phyloP scores from a whole-genome alignment of 2,797 vertebrate species.

The Smutsia gigantea region DNA sequence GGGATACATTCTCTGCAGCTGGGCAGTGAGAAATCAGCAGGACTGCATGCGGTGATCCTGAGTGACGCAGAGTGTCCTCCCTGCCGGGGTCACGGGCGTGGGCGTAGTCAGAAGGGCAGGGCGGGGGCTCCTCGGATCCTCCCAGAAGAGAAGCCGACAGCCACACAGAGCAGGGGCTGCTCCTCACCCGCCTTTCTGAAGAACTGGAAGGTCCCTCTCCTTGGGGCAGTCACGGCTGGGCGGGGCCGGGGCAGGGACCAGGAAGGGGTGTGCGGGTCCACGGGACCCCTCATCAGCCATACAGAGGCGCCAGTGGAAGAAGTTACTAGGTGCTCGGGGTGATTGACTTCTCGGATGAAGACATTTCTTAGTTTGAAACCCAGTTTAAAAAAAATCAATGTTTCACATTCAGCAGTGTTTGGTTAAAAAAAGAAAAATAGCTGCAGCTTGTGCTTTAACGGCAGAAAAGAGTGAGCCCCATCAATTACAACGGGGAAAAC shows the following conservation, averaged over 20 bases:
- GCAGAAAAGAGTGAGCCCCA: conserved; percentile 73
- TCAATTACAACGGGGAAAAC: conserved; percentile 62
- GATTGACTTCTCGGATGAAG: conserved; percentile 80
- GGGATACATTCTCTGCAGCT: neutral
- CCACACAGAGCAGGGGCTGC: neutral
- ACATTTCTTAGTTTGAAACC: conserved; percentile 74
- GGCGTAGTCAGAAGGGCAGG: neutral
- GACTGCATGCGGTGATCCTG: neutral
- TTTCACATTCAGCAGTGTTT: conserved; percentile 78
- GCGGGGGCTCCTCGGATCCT: neutral
- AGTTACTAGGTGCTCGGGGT: conserved; percentile 31
- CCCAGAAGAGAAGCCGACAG: neutral
- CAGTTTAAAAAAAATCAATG: conserved; percentile 77
- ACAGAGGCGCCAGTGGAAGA: neutral
- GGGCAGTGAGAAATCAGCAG: neutral
- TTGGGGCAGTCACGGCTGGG: neutral
- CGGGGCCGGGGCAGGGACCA: neutral
- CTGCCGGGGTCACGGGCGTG: neutral
- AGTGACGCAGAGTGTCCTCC: neutral
- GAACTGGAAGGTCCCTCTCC: neutral
- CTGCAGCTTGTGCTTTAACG: conserved; percentile 55
- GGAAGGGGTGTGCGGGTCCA: neutral
- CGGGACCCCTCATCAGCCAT: conserved; percentile 5
- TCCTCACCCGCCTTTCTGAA: neutral
- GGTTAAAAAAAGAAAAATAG: conserved; percentile 82